Conservation (phyloP, 2,797 vertebrate genomes). For the Salarias fasciatus region DNA sequence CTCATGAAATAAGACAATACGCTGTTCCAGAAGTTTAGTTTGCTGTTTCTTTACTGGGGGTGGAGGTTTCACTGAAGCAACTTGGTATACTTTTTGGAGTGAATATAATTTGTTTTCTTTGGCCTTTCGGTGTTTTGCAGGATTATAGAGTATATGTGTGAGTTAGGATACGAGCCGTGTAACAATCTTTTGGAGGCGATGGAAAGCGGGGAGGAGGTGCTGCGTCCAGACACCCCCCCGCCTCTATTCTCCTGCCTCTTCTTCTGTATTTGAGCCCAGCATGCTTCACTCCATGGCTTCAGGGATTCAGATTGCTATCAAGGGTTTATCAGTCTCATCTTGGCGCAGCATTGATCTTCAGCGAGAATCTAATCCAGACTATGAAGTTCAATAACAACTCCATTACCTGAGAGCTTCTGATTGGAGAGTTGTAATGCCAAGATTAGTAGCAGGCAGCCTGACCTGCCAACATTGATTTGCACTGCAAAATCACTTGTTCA, state of each 20-base stretch:
- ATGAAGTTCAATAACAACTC: slow-evolving; percentile 99
- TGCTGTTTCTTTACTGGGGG: no score
- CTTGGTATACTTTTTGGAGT: not conserved
- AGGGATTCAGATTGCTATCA: slow-evolving; percentile 98
- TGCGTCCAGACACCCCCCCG: slow-evolving; percentile 65
- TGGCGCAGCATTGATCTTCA: slow-evolving; percentile 97
- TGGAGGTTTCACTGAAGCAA: no score
- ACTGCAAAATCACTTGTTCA: slow-evolving; percentile 98
- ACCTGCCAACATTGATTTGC: slow-evolving; percentile 99
- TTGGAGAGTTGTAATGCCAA: slow-evolving; percentile 98
- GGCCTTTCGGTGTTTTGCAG: slow-evolving; percentile 1
- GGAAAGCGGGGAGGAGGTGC: slow-evolving; percentile 22
- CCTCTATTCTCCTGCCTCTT: slow-evolving; percentile 32
- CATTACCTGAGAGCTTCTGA: slow-evolving; percentile 97
- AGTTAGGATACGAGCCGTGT: slow-evolving; percentile 47
- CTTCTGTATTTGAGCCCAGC: slow-evolving; percentile 84
- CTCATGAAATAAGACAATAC: slow-evolving; percentile 16
- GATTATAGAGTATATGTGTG: slow-evolving; percentile 37
- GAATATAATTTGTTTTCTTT: slow-evolving; percentile 7
- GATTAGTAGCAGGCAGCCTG: slow-evolving; percentile 98
- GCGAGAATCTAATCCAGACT: slow-evolving; percentile 99
- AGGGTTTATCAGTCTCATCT: slow-evolving; percentile 99
- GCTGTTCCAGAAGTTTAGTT: slow-evolving; percentile 1
- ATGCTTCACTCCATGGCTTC: slow-evolving; percentile 90
- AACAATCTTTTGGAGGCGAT: slow-evolving; percentile 47